Base-by-base conservation (phyloP, 2,797 vertebrate species). In the Acrossocheilus fasciatus region DNA sequence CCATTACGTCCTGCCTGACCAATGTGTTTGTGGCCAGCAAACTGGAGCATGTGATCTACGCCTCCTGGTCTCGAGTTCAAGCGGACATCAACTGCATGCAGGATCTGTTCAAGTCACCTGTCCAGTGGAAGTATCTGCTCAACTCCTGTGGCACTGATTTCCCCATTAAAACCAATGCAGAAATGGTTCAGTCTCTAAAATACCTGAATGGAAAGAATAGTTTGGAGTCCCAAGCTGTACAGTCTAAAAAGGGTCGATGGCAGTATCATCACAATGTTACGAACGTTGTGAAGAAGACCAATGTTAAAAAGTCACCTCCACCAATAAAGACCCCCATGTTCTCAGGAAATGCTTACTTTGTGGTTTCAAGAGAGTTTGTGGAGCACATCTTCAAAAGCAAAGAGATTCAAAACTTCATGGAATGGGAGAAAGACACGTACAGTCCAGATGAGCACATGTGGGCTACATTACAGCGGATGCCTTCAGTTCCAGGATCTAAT, bases 361-460 rank as follows among this genome's bases (percentile, higher is more conserved):
- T 96, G 3, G 95, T 96, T 26, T 93, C 96, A 0, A 94, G 97
- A 83, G 94, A 90, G 17, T 99, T 98, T 47, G 95, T 98, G 85
- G 88, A 87, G 4, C 93, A 97, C 0, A 6, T 98, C 39, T 90
- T 97, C 1, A 7, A 93, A 83, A 91, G 94, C 89, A 91, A 88
- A 23, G 88, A 83, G 0, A 92, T 89, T 5, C 94, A 86, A 43
- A 83, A 54, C 0, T 90, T 99, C 2, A 85, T 98, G 0, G 95
- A 98, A 64, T 98, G 98, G 98, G 95, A 91, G 70, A 96, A 96
- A 88, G 98, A 99, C 91, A 98, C 97, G 0, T 97, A 96, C 86
- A 98, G 98, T 86, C 98, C 98, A 0, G 98, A 99, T 9, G 98
- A 99, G 68, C 93, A 97, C 70, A 81, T 98, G 12, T 98, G 98